Percentiles rank a stretch among this genome's conserved stretches.
These are phyloP conservation scores for Chiloscyllium plagiosum DNA, from an alignment of 2,113 vertebrate genomes.

Conservation along the genomic window DNA sequence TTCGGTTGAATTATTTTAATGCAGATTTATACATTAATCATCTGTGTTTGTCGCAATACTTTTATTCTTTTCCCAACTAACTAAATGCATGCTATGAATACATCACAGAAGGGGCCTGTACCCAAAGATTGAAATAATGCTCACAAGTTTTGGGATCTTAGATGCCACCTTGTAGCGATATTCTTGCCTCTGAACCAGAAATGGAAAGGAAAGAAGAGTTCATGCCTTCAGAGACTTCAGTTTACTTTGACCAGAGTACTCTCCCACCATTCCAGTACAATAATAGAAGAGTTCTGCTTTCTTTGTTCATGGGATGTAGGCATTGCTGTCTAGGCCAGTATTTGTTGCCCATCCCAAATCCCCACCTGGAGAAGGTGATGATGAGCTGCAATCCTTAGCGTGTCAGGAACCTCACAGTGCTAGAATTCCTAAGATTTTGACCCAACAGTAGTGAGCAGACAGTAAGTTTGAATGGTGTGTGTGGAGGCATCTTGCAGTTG, in stretches of 20 bases:
- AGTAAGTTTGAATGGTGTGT: no score
- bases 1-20: background rate
- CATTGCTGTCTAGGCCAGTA: no score
- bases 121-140: background rate
- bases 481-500: no score
- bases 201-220: no score
- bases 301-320: no score
- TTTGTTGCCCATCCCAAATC: no score
- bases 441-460: no score
- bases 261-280: background rate
- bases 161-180: background rate
- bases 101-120: background rate
- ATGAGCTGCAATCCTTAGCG: no score
- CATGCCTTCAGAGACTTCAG: background rate
- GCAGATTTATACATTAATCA: background rate
- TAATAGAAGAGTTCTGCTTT: background rate
- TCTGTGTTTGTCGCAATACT: background rate
- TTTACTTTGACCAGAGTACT: background rate
- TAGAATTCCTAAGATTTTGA: no score
- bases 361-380: no score
- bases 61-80: background rate
- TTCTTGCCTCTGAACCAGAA: background rate
- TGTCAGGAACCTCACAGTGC: no score
- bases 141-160: background rate
- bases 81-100: background rate